Base-by-base conservation (phyloP, 1,140 invertebrate species). In the Myzus persicae region DNA sequence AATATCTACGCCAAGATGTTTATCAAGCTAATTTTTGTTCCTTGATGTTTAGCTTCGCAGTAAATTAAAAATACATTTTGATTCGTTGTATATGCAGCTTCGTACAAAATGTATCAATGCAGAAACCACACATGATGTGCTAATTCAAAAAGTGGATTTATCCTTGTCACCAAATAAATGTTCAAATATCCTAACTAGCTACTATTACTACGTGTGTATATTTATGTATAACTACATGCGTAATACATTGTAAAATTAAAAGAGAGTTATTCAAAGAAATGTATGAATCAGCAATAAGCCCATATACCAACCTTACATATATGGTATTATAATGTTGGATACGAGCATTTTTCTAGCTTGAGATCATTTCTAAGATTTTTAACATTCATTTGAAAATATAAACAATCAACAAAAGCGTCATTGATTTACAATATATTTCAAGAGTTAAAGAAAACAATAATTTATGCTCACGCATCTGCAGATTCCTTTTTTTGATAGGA, bases 1-100 rank as follows among this genome's bases (percentile, higher is more conserved):
- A 90, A 59, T 42, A 90, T 40, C 24, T 59, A 31, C 8, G 4
- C 2, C 5, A 40, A 89, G 88, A 89, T 89, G 87, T 54, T 89
- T 89, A 89, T 89, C 88, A 40, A 51, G 22, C 38, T 89, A 89
- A 51, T 26, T 54, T 89, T 26, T 89, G 46, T n/a, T 89, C 31
- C n/a, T 88, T 88, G 42, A 48, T 51, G 36, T 24, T n/a, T 46
- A 87, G 1, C 42, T n/a, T 44, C n/a, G 20, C 44, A 51, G 20
- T 18, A 51, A 51, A 89, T 44, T 46, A n/a, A 48, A 88, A 48
- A 89, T 89, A 48, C 3, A 51, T 51, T 89, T 51, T 26, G 1
- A 48, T 48, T 24, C 20, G 20, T 89, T 20, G 4, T 20, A 38
- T 89, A 24, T 24, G 18, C n/a, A n/a, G n/a, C 36, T 36, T 1